Base-by-base conservation (phyloP, 2,797 vertebrate genomes). In the Nothura maculosa region DNA sequence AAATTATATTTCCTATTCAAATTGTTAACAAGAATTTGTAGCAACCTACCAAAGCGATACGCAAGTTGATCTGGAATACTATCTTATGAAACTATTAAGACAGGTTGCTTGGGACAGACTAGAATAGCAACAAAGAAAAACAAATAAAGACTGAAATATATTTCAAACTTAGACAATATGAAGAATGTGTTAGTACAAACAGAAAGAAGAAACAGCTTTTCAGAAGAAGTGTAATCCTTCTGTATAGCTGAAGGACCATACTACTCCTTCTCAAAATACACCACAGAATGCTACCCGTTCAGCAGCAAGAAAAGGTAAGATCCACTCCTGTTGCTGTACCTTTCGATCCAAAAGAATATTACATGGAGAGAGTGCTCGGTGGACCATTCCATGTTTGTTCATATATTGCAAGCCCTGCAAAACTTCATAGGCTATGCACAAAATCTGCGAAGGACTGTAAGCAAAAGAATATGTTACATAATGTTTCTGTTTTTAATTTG, bases 371-470 rank as follows among this genome's bases (percentile, higher is more conserved):
- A 99, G 98, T 5, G 99, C 98, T 90, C 99, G 97, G 93, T 99
- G 99, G 40, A 99, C 99, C 97, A 99, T 98, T 32, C 98, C 98
- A 63, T 99, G 98, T 86, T 98, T 98, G 97, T 99, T 99, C 98
- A 99, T 99, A 52, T 98, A 99, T 5, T 98, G 98, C 94, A 99
- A 97, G 34, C 99, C 99, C 89, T 99, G 98, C 87, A 99, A 98
- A 73, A 98, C 98, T 92, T 99, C 99, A 90, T 98, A 99, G 8
- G 99, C 99, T 47, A 99, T 97, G 92, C 98, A 98, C 76, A 99
- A 96, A 76, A 99, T 98, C 85, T 96, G 98, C 50, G 97, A 97
- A 64, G 52, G 91, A 81, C 98, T 98, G 89, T 1, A 57, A 82
- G 42, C 2, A 48, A 60, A 69, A 63, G 76, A 78, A 57, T n/a